These are phyloP conservation scores for Rhynchophorus ferrugineus DNA, from an alignment of 1,140 invertebrate genomes.

Conservation along the genomic window DNA sequence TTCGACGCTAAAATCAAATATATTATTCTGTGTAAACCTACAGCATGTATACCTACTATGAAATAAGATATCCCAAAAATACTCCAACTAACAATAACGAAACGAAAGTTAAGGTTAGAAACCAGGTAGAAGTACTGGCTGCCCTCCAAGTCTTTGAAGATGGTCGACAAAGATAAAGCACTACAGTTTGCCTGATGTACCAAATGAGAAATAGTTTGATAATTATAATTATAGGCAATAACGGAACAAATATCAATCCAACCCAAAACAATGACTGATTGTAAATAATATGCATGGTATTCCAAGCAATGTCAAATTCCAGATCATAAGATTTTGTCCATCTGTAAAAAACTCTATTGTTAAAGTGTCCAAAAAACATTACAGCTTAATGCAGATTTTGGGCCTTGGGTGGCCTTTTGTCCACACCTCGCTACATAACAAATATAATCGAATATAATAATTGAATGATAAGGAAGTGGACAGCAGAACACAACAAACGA, in stretches of 20 bases:
- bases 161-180: conserved; percentile 50
- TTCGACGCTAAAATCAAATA: conserved; percentile 36
- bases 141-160: conserved; percentile 58
- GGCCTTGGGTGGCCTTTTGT: too few relatives aligned
- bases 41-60: conserved; percentile 14
- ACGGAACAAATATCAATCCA: conserved; percentile 59
- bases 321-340: conserved; percentile 6
- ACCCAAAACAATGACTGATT: conserved; percentile 69
- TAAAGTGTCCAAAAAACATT: too few relatives aligned
- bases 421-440: too few relatives aligned
- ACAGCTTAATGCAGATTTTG: too few relatives aligned
- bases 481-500: too few relatives aligned
- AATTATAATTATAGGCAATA: conserved; percentile 51
- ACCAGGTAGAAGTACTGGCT: conserved; percentile 62
- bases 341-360: too few relatives aligned
- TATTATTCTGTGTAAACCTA: background rate
- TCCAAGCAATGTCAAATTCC: conserved; percentile 64
- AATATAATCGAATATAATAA: too few relatives aligned
- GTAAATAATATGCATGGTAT: conserved; percentile 66
- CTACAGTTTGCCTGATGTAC: conserved; percentile 53
- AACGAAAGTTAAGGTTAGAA: conserved; percentile 58
- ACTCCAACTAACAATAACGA: conserved; percentile 28
- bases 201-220: conserved; percentile 61
- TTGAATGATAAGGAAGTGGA: too few relatives aligned
- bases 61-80: conserved; percentile 16